Percentiles rank a stretch among this genome's conserved stretches.
Evolutionary conservation across 2,797 vertebrate genomes (phyloP).

Genomic region (Syngnathus rostellatus): DNA sequence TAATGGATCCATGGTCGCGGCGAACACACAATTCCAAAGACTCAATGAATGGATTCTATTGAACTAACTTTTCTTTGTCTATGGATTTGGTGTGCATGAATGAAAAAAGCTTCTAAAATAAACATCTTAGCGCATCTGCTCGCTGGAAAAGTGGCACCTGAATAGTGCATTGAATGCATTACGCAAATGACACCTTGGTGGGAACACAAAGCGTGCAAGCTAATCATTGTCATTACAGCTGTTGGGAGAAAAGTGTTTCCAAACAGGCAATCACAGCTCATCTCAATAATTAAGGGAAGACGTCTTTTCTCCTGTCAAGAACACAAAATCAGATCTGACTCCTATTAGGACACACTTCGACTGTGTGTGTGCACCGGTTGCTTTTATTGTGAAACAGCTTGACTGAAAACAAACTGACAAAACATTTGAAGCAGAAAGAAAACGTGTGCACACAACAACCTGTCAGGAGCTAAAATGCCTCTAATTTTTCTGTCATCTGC

Average conservation of each 20-base stretch:
- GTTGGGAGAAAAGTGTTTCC: constrained; percentile 72
- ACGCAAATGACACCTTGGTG: constrained; percentile 16
- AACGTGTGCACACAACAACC: constrained; percentile 63
- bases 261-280: constrained; percentile 77
- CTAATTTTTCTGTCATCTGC: constrained; percentile 82
- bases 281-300: constrained; percentile 72
- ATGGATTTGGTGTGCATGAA: not conserved
- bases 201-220: constrained; percentile 42
- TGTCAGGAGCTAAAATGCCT: constrained; percentile 73
- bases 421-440: constrained; percentile 74
- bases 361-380: constrained; percentile 23
- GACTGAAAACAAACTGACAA: constrained; percentile 76
- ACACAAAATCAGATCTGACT: constrained; percentile 71
- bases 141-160: not conserved
- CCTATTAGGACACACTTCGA: constrained; percentile 34
- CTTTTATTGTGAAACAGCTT: constrained; percentile 69
- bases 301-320: constrained; percentile 56
- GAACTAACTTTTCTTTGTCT: not conserved
- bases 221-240: constrained; percentile 75
- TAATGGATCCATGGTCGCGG: not conserved
- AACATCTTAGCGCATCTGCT: not conserved
- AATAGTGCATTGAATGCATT: not conserved
- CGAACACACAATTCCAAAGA: not conserved
- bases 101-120: not conserved
- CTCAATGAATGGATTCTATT: constrained; percentile 1